Evolutionary conservation across 2,888 invertebrate genomes (phyloP).

Genomic region (Andrena haemorrhoa): DNA sequence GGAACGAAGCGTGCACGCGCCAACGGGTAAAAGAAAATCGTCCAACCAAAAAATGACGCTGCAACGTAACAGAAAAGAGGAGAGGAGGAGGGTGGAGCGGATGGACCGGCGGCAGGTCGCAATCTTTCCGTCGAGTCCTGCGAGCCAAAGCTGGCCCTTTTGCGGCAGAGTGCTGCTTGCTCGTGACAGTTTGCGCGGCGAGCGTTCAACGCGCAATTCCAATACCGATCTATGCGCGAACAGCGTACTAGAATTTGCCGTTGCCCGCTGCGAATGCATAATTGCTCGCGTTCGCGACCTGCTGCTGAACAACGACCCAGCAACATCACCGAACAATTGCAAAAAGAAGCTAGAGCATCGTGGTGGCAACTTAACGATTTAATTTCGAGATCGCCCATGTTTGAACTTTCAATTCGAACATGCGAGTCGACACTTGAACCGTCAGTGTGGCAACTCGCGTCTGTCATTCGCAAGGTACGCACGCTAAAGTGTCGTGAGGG

Average conservation of each 20-base stretch:
- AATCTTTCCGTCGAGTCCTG: neutral
- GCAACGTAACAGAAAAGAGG: slow-evolving; percentile 72
- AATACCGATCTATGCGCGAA: no score
- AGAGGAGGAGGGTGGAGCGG: slow-evolving; percentile 51
- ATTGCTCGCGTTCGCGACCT: slow-evolving; percentile 1
- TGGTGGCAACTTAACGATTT: slow-evolving; percentile 16
- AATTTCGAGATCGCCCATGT: neutral
- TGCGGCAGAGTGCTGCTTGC: no score
- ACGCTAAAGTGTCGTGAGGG: slow-evolving; percentile 18
- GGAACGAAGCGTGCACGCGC: slow-evolving; percentile 67
- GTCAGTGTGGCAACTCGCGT: neutral
- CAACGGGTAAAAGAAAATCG: slow-evolving; percentile 49
- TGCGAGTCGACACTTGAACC: neutral
- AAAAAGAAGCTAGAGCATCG: slow-evolving; percentile 27
- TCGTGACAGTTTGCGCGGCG: no score
- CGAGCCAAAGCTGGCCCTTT: no score
- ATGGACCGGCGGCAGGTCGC: slow-evolving; percentile 42
- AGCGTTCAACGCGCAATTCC: no score
- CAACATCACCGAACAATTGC: neutral
- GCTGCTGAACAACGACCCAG: slow-evolving; percentile 23
- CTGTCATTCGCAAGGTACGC: neutral
- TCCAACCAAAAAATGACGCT: slow-evolving; percentile 69
- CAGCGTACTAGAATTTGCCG: no score
- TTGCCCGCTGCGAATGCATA: no score
- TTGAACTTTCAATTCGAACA: neutral